Evolutionary conservation across 2,888 invertebrate genomes (phyloP).

Genomic region (Sepioteuthis lessoniana): DNA sequence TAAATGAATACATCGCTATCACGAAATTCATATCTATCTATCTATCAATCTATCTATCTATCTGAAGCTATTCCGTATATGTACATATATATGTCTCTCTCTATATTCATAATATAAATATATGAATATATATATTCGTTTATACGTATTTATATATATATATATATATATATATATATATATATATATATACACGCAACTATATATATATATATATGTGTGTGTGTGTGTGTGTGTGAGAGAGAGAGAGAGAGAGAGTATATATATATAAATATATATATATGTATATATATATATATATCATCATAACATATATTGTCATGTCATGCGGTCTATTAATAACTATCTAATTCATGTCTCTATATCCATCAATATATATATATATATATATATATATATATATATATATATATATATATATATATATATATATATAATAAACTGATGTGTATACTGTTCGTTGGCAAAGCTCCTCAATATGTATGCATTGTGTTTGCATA

Average conservation of each 20-base stretch:
- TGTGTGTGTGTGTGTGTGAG: background rate
- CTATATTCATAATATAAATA: background rate
- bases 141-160: slow-evolving; percentile 37
- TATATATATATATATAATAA: background rate
- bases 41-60: background rate
- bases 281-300: no score
- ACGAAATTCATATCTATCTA: background rate
- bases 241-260: no score
- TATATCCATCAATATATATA: background rate
- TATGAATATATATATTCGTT: background rate
- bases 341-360: background rate
- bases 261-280: background rate
- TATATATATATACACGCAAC: background rate
- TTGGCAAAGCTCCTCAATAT: no score
- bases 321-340: no score
- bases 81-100: no score
- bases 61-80: no score
- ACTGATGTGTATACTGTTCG: no score
- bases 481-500: no score
- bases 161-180: slow-evolving; percentile 43
- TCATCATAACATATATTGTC: background rate
- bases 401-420: background rate
- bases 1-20: background rate
- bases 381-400: no score
- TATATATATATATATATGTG: no score